Evolutionary conservation across 2,797 vertebrate genomes (phyloP).

Genomic region (Lindbergichthys nudifrons): DNA sequence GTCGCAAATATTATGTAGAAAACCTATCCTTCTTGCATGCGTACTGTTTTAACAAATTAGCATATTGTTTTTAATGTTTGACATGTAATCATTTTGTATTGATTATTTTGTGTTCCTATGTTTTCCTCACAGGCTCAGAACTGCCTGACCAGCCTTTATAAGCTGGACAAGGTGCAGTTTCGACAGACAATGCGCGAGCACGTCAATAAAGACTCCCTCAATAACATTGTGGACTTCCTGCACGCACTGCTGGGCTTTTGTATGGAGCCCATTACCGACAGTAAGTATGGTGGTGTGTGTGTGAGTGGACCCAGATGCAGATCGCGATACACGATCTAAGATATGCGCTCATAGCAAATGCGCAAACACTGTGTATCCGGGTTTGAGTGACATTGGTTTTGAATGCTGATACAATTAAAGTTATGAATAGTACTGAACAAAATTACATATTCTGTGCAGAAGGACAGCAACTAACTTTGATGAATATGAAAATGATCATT

Average conservation of each 20-base stretch:
- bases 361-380: conserved; percentile 4
- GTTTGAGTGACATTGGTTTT: conserved; percentile 4
- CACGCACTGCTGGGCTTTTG: conserved; percentile 99
- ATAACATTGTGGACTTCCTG: conserved; percentile 99
- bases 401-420: background rate
- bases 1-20: no score
- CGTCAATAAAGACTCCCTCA: conserved; percentile 98
- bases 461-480: background rate
- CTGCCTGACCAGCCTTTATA: conserved; percentile 96
- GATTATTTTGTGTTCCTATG: conserved; percentile 7
- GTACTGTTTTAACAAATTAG: conserved; percentile 7
- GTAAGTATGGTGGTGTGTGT: conserved; percentile 84
- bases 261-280: conserved; percentile 99
- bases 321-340: background rate
- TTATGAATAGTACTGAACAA: background rate
- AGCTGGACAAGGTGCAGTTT: conserved; percentile 97
- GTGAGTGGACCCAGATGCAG: conserved; percentile 26
- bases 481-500: background rate
- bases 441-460: background rate
- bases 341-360: background rate
- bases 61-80: background rate
- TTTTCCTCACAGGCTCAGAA: conserved; percentile 90
- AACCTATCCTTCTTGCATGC: background rate
- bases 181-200: conserved; percentile 98
- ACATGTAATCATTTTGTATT: conserved; percentile 18